These are phyloP conservation scores for Garra rufa DNA, from an alignment of 2,113 vertebrate genomes.

Conservation along the genomic window DNA sequence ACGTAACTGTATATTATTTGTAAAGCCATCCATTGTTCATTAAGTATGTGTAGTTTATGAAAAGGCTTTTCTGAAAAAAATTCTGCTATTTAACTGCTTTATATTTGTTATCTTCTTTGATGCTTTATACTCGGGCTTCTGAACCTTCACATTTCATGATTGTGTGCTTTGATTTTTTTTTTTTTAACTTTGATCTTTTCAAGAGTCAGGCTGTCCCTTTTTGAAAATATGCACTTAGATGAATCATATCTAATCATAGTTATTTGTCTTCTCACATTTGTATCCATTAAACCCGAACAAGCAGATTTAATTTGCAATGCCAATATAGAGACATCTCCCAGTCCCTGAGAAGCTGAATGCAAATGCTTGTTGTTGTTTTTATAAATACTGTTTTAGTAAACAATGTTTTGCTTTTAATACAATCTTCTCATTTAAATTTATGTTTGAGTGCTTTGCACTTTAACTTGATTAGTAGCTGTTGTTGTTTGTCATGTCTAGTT, in stretches of 20 bases:
- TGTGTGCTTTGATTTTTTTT: background rate
- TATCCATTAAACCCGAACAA: background rate
- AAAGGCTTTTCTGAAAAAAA: background rate
- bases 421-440: background rate
- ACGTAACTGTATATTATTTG: background rate
- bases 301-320: background rate
- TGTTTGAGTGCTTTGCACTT: background rate
- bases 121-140: background rate
- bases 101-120: background rate
- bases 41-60: background rate
- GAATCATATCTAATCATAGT: background rate
- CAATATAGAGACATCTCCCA: background rate
- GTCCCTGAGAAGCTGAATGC: background rate
- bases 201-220: background rate
- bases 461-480: background rate
- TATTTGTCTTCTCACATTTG: background rate
- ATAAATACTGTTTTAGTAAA: background rate
- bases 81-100: background rate
- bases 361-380: conserved; percentile 8
- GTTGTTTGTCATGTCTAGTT: background rate
- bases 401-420: background rate
- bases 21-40: background rate
- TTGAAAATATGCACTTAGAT: background rate
- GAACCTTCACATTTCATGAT: background rate
- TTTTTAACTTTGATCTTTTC: background rate